These are phyloP conservation scores for Gopherus evgoodei DNA, from an alignment of 2,113 vertebrate species.

Conservation along the genomic window DNA sequence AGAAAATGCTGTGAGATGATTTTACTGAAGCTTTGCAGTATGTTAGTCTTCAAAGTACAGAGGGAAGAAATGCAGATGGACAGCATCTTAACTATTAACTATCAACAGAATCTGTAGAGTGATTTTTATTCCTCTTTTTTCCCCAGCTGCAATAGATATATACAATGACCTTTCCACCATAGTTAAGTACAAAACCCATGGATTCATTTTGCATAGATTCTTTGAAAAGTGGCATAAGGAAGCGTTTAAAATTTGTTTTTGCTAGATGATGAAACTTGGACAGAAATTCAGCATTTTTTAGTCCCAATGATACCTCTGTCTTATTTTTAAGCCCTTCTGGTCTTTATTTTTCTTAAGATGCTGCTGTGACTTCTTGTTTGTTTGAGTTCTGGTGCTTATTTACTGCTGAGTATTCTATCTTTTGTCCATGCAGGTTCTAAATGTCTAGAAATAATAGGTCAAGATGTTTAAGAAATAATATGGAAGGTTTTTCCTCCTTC, in stretches of 20 bases:
- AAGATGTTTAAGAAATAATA: slow-evolving; percentile 20
- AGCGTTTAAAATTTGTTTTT: slow-evolving; percentile 6
- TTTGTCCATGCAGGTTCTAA: background rate
- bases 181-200: background rate
- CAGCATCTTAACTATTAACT: background rate
- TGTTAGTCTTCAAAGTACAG: background rate
- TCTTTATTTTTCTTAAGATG: background rate
- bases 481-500: background rate
- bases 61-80: background rate
- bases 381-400: background rate
- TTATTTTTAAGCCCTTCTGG: background rate
- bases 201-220: slow-evolving; percentile 6
- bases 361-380: background rate
- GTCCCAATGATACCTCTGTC: background rate
- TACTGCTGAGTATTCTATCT: slow-evolving; percentile 25
- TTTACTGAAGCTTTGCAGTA: background rate
- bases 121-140: background rate
- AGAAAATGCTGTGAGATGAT: background rate
- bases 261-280: background rate
- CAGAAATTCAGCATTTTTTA: background rate
- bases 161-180: accelerated
- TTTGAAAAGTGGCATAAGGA: background rate
- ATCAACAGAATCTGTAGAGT: background rate
- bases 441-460: background rate
- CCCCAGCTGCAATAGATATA: background rate